These are phyloP conservation scores for Aquatica leii DNA, from an alignment of 2,888 invertebrate genomes.

Conservation along the genomic window DNA sequence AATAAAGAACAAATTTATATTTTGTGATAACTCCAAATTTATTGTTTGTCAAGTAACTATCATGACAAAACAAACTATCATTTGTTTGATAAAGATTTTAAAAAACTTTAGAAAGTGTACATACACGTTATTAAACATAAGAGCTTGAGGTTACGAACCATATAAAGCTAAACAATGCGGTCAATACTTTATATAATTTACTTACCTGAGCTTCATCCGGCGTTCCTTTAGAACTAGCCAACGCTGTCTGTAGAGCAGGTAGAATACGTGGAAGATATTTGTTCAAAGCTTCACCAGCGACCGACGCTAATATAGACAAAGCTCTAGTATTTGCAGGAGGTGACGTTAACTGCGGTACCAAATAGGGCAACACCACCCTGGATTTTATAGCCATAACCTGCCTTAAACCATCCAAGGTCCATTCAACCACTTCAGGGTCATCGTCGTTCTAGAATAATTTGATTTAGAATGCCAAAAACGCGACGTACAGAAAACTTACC, in stretches of 20 bases:
- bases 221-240: conserved; percentile 74
- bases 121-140: too few species aligned
- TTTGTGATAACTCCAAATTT: too few species aligned
- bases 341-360: conserved; percentile 92
- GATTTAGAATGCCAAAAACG: neutral
- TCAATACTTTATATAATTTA: neutral
- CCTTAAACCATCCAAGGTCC: conserved; percentile 92
- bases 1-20: too few species aligned
- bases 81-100: too few species aligned
- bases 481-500: conserved; percentile 60
- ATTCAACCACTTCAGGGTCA: conserved; percentile 82
- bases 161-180: too few species aligned
- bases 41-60: too few species aligned
- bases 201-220: conserved; percentile 65
- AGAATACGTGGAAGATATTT: conserved; percentile 91
- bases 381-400: conserved; percentile 98
- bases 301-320: conserved; percentile 90
- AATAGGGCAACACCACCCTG: conserved; percentile 92
- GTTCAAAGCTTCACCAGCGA: conserved; percentile 92
- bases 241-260: conserved; percentile 84
- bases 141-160: too few species aligned
- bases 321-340: conserved; percentile 93
- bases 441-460: conserved; percentile 70
- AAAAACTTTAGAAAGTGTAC: too few species aligned
- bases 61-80: too few species aligned